These are phyloP conservation scores for Drosophila triauraria DNA, from an alignment of 1,140 invertebrate genomes.

Conservation along the genomic window DNA sequence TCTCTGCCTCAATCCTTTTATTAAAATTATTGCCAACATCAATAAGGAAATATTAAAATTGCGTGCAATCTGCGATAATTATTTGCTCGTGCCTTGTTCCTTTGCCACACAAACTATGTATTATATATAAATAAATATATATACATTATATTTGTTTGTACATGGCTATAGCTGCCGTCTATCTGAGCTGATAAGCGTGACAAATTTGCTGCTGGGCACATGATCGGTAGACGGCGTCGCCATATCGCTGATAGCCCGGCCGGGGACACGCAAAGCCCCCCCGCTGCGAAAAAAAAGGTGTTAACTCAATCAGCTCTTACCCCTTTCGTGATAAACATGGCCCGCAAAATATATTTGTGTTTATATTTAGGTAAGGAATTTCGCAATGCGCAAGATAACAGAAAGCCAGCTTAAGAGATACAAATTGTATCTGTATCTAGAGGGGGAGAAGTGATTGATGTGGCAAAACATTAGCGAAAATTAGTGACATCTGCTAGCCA, in stretches of 20 bases:
- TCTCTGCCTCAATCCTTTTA: not conserved
- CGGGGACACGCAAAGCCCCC: conserved; percentile 38
- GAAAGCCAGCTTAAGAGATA: conserved; percentile 11
- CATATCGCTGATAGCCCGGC: conserved; percentile 51
- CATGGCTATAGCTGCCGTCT: conserved; percentile 1
- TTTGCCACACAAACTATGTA: conserved; percentile 4
- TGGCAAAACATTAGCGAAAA: conserved; percentile 2
- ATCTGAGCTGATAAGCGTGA: conserved; percentile 67
- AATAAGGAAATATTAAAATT: not conserved
- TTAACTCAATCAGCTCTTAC: conserved; percentile 52
- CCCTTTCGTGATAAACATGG: conserved; percentile 21
- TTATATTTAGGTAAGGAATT: conserved; percentile 20
- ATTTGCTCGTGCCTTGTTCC: conserved; percentile 11
- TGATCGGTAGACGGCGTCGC: conserved; percentile 58
- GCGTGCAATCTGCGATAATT: conserved; percentile 1
- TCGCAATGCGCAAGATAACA: conserved; percentile 35
- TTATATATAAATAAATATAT: conserved; percentile 13
- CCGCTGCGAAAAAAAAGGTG: conserved; percentile 39
- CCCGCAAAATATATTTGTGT: conserved; percentile 24
- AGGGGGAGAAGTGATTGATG: not conserved
- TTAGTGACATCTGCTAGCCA: not conserved
- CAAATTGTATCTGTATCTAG: not conserved
- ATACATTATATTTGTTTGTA: conserved; percentile 13
- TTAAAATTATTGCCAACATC: not conserved
- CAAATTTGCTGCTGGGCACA: conserved; percentile 74